These are phyloP conservation scores for Halocaridina rubra DNA, from an alignment of 2,888 invertebrate genomes.

Conservation along the genomic window DNA sequence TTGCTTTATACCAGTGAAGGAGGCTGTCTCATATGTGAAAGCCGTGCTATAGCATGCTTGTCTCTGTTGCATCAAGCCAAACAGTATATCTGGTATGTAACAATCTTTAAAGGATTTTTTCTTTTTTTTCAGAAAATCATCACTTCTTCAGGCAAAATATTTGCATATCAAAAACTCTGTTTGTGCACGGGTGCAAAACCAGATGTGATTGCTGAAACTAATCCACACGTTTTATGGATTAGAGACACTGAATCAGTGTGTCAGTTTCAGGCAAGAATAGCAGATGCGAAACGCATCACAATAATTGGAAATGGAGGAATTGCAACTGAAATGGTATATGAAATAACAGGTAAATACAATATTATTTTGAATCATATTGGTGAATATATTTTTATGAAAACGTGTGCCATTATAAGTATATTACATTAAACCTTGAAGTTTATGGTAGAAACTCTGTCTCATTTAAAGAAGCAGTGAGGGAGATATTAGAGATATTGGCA, in stretches of 20 bases:
- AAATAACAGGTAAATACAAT: conserved; percentile 46
- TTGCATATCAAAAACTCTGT: conserved; percentile 85
- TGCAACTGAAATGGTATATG: conserved; percentile 90
- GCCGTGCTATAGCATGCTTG: too few relatives aligned
- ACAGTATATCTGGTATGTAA: too few relatives aligned
- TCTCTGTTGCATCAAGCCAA: too few relatives aligned
- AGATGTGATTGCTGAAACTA: conserved; percentile 77
- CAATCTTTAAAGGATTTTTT: too few relatives aligned
- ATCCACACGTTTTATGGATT: conserved; percentile 83
- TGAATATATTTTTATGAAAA: too few relatives aligned
- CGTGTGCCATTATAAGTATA: not conserved
- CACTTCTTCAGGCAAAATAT: conserved; percentile 68
- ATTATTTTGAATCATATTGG: too few relatives aligned
- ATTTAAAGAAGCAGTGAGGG: not conserved
- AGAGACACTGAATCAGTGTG: conserved; percentile 94
- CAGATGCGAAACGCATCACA: conserved; percentile 78
- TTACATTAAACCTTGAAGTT: not conserved
- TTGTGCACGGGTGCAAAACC: conserved; percentile 92
- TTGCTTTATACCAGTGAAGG: too few relatives aligned
- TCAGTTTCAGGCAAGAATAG: conserved; percentile 79
- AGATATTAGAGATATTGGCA: not conserved
- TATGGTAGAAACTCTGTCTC: not conserved
- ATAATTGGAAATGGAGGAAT: conserved; percentile 98
- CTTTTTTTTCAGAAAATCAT: conserved; percentile 64
- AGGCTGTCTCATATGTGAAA: too few relatives aligned